Evolutionary conservation across 1,140 invertebrate genomes (phyloP).

Genomic region (Pseudomyrmex flavicornis): DNA sequence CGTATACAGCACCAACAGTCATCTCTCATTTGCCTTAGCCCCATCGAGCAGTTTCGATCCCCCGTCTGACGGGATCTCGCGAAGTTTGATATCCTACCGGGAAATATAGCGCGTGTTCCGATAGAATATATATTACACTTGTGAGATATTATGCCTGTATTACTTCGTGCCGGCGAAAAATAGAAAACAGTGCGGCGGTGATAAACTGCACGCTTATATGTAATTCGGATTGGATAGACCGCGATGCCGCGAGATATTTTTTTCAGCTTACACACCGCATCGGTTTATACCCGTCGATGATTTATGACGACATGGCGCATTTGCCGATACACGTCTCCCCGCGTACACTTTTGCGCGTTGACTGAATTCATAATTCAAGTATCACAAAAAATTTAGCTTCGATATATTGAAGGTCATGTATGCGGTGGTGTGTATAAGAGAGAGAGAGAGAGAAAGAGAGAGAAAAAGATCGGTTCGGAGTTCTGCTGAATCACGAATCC

Average conservation of each 20-base stretch:
- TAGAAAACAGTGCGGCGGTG: constrained; percentile 59
- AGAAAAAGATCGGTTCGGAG: constrained; percentile 2
- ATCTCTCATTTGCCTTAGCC: constrained; percentile 44
- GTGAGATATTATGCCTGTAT: constrained; percentile 63
- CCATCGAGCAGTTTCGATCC: constrained; percentile 7
- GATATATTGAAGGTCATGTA: constrained; percentile 34
- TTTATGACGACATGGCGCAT: constrained; percentile 24
- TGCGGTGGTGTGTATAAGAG: background rate
- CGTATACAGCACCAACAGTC: background rate
- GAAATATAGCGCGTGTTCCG: constrained; percentile 64
- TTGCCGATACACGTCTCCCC: constrained; percentile 24
- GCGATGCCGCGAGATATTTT: constrained; percentile 44
- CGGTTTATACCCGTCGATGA: constrained; percentile 29
- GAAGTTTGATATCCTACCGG: constrained; percentile 65
- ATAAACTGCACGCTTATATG: constrained; percentile 64
- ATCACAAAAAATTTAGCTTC: constrained; percentile 54
- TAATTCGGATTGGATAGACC: constrained; percentile 57
- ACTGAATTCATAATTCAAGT: constrained; percentile 55
- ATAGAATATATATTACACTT: constrained; percentile 63
- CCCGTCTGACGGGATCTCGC: constrained; percentile 12
- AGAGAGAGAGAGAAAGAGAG: no score
- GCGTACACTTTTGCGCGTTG: constrained; percentile 35
- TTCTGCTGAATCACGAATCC: constrained; percentile 51
- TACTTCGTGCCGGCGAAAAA: constrained; percentile 51
- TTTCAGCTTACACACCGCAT: constrained; percentile 7